Evolutionary conservation across 2,888 invertebrate species (phyloP).

Genomic region (Dinocampus coccinellae): DNA sequence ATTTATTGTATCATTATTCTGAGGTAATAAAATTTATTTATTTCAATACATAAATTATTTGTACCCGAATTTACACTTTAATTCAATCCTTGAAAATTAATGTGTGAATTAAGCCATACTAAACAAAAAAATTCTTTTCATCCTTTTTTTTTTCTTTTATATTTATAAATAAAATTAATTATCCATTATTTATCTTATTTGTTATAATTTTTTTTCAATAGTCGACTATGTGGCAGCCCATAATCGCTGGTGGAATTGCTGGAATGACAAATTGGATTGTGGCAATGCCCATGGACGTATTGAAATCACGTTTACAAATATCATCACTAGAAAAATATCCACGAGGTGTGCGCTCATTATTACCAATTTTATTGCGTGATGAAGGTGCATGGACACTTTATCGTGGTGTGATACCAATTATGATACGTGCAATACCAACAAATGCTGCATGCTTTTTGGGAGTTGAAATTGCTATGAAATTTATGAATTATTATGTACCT

Average conservation of each 20-base stretch:
- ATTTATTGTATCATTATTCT: constrained; percentile 5
- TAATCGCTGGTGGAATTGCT: constrained; percentile 48
- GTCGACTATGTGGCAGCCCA: constrained; percentile 42
- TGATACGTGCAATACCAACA: constrained; percentile 47
- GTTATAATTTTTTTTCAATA: background rate
- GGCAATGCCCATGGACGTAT: constrained; percentile 47
- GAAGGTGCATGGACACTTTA: constrained; percentile 45
- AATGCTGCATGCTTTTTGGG: constrained; percentile 50
- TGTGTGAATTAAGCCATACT: too few relatives aligned
- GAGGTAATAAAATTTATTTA: background rate
- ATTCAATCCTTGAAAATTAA: too few relatives aligned
- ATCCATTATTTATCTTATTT: too few relatives aligned
- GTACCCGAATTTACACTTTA: too few relatives aligned
- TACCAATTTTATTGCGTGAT: constrained; percentile 38
- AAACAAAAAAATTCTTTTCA: background rate
- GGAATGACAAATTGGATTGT: constrained; percentile 45
- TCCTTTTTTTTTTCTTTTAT: background rate
- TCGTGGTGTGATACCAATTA: constrained; percentile 43
- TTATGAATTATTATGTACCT: constrained; percentile 38
- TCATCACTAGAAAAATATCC: constrained; percentile 42
- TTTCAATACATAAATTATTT: background rate
- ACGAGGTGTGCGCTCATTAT: constrained; percentile 41
- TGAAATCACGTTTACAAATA: constrained; percentile 47
- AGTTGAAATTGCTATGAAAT: constrained; percentile 42
- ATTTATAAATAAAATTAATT: background rate